A percentile compares a stretch with the other conserved stretches of the same genome.
These are phyloP conservation scores for Myodes glareolus DNA, from an alignment of 2,113 vertebrate species.

Conservation along the genomic window DNA sequence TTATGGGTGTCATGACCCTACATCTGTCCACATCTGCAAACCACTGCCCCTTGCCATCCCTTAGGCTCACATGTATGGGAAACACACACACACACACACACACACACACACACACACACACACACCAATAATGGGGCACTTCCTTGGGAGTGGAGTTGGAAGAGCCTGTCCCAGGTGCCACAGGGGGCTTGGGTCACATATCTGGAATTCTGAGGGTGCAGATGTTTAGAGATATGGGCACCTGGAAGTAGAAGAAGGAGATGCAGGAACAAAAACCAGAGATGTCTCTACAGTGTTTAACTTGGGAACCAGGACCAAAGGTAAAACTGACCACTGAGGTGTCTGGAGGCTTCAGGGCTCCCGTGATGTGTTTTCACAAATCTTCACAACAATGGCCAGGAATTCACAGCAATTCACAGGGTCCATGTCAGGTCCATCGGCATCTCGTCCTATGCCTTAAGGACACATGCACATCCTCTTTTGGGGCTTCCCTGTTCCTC, in stretches of 20 bases:
- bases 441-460: background rate
- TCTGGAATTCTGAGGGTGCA: background rate
- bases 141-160: background rate
- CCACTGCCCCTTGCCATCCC: background rate
- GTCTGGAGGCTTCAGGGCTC: background rate
- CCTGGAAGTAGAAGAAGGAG: background rate
- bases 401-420: too few species aligned
- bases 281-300: background rate
- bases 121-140: background rate
- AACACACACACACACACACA: background rate
- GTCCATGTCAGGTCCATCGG: background rate
- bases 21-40: background rate
- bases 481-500: background rate
- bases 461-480: background rate
- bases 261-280: rapidly evolving
- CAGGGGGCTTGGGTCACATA: background rate
- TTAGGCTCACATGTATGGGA: background rate
- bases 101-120: background rate
- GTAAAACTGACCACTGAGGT: background rate
- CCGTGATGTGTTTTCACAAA: rapidly evolving
- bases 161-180: background rate
- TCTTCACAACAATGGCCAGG: background rate
- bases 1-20: rapidly evolving
- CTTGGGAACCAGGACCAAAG: background rate
- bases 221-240: background rate